Conservation (phyloP, 1,140 invertebrate genomes). For the Chironomus tepperi region DNA sequence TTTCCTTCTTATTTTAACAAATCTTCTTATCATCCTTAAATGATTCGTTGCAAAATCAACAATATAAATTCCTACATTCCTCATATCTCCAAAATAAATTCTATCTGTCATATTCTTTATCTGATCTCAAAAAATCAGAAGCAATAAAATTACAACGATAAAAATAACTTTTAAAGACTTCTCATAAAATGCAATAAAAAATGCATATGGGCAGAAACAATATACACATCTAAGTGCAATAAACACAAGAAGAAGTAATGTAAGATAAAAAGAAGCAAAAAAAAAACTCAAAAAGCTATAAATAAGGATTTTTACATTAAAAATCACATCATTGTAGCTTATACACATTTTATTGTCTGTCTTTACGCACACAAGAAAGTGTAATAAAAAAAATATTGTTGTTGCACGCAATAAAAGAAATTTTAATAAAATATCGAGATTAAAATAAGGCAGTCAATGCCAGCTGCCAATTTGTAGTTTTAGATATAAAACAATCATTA, state of each 20-base stretch:
- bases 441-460: not conserved
- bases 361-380: not conserved
- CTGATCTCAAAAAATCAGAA: too few species aligned
- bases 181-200: conserved; percentile 7
- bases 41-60: too few species aligned
- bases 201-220: not conserved
- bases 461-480: conserved; percentile 21
- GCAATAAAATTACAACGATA: too few species aligned
- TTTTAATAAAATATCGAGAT: not conserved
- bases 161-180: not conserved
- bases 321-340: not conserved
- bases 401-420: not conserved
- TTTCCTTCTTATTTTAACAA: too few species aligned
- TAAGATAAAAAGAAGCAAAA: not conserved
- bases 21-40: too few species aligned
- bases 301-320: conserved; percentile 5
- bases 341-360: not conserved
- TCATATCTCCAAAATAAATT: too few species aligned
- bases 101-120: too few species aligned
- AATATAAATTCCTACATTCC: too few species aligned
- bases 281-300: not conserved
- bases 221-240: not conserved
- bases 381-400: not conserved
- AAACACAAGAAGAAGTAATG: not conserved
- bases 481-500: conserved; percentile 16